phyloP scores from a whole-genome alignment of 2,113 vertebrate genomes.

The Microcebus lehilahytsara region DNA sequence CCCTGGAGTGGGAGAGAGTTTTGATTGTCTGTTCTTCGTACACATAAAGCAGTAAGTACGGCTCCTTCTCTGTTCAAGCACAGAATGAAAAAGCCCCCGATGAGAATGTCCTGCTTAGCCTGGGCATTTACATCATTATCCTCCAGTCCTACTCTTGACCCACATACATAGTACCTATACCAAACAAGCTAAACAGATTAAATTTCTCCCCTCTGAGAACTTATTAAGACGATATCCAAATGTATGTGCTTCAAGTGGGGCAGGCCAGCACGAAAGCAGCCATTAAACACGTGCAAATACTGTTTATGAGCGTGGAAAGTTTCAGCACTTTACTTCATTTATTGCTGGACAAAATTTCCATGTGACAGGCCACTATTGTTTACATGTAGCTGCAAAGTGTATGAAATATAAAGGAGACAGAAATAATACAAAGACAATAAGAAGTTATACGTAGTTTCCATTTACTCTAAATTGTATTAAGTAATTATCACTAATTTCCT shows the following conservation, averaged over 20 bases:
- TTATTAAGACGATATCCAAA: neutral
- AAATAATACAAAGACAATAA: neutral
- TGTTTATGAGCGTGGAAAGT: neutral
- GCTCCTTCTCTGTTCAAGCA: neutral
- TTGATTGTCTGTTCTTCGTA: neutral
- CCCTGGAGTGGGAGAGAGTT: neutral
- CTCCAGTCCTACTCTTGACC: neutral
- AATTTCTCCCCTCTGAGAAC: neutral
- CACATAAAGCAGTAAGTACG: neutral
- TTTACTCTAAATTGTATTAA: neutral
- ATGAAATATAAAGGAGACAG: neutral
- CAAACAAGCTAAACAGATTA: slow-evolving; percentile 11
- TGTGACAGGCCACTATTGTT: neutral
- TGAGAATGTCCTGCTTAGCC: neutral
- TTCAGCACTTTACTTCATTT: neutral
- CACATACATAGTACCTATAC: neutral
- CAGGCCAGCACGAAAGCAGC: neutral
- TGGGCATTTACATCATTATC: neutral
- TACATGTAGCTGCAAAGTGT: neutral
- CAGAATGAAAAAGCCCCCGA: neutral
- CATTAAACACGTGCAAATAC: neutral
- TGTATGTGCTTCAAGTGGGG: neutral
- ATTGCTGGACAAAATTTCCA: neutral
- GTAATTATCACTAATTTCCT: neutral
- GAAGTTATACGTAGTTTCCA: neutral